A percentile compares a stretch with the other conserved stretches of the same genome.
These are phyloP conservation scores for Cettia cetti DNA, from an alignment of 2,113 vertebrate genomes.

Conservation along the genomic window DNA sequence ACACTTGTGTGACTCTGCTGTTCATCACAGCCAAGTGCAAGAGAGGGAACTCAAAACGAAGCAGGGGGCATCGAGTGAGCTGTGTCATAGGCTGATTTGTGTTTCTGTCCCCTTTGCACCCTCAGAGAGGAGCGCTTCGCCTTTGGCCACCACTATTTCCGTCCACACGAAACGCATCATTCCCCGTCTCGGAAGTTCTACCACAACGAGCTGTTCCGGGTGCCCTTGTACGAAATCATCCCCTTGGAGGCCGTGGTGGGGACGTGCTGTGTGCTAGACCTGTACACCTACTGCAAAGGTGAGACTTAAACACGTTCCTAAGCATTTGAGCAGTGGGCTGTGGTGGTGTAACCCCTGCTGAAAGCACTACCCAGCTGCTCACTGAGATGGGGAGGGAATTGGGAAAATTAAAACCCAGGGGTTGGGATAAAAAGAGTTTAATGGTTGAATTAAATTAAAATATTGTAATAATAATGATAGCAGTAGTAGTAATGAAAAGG, in stretches of 20 bases:
- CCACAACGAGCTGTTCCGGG: conserved; percentile 95
- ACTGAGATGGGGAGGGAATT: background rate
- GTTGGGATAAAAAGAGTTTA: background rate
- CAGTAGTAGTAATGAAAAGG: background rate
- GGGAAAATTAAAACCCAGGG: background rate
- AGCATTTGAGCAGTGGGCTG: background rate
- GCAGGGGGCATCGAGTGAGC: background rate
- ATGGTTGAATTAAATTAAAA: background rate
- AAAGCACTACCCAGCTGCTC: background rate
- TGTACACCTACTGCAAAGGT: conserved; percentile 98
- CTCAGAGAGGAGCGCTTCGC: conserved; percentile 93
- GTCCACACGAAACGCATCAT: conserved; percentile 96
- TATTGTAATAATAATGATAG: background rate
- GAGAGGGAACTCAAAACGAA: fast-evolving
- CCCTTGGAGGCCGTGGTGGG: conserved; percentile 95
- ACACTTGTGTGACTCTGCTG: background rate
- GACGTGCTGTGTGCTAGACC: conserved; percentile 93
- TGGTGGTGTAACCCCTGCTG: background rate
- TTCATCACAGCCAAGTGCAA: background rate
- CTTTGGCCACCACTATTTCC: conserved; percentile 98
- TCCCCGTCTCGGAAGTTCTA: conserved; percentile 96
- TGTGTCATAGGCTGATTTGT: background rate
- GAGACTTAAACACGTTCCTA: fast-evolving
- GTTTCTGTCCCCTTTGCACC: background rate
- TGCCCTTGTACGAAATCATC: conserved; percentile 97